Evolutionary conservation across 2,113 vertebrate genomes (phyloP).

Genomic region (Phoxinus phoxinus): DNA sequence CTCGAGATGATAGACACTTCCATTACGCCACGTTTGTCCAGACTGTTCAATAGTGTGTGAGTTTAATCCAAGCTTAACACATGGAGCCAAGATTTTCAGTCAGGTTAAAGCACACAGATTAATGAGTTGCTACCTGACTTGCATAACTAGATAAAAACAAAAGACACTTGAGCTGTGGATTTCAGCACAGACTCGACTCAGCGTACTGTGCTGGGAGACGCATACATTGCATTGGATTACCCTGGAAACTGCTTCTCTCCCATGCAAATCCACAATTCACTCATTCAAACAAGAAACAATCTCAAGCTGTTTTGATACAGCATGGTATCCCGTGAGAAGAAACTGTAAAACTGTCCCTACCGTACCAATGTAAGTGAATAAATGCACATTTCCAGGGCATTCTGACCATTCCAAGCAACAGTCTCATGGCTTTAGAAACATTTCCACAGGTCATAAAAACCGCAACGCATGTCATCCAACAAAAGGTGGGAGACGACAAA

Average conservation of each 20-base stretch:
- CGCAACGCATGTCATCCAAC: constrained; percentile 36
- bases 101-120: constrained; percentile 21
- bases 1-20: background rate
- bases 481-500: constrained; percentile 19
- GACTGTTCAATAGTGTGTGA: constrained; percentile 21
- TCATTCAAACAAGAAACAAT: constrained; percentile 46
- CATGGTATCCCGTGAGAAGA: background rate
- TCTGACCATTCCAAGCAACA: constrained; percentile 25
- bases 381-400: constrained; percentile 40
- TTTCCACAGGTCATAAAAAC: constrained; percentile 43
- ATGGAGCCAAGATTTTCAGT: constrained; percentile 8
- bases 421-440: constrained; percentile 31
- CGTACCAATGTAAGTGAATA: constrained; percentile 14
- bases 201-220: background rate
- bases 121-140: constrained; percentile 34
- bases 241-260: constrained; percentile 44
- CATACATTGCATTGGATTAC: constrained; percentile 24
- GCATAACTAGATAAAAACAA: constrained; percentile 31
- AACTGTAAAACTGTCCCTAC: constrained; percentile 40
- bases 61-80: constrained; percentile 13
- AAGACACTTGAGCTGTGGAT: constrained; percentile 24
- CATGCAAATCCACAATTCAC: constrained; percentile 42
- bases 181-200: constrained; percentile 19
- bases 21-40: constrained; percentile 16
- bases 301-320: constrained; percentile 15